Evolutionary conservation across 2,888 invertebrate genomes (phyloP), one percentile per base, ranked within the genome.

Genomic region (Chaetoderma sp.): DNA sequence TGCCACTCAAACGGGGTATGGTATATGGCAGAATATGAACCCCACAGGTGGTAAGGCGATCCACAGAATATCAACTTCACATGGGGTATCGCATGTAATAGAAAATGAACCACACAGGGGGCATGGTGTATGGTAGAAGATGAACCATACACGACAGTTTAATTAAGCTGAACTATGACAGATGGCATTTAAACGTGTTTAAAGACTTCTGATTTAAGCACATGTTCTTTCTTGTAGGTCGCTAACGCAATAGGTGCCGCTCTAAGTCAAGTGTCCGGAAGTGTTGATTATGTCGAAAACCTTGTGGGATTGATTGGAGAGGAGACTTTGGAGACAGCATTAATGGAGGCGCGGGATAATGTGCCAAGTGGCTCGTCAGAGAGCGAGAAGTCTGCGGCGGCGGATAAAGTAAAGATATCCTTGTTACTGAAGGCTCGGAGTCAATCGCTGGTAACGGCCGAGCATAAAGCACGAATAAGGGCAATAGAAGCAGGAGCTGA

Each of bases 181-280:
- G n/a, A n/a, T n/a, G n/a, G 39, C n/a, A n/a, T 36, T 10, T 36
- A 13, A 13, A 13, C 10, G 39, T 36, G 39, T 36, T 36, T 36
- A 13, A 36, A 10, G n/a, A 36, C 23, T 49, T 49, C 16, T 8
- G 6, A n/a, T n/a, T 49, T 49, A 25, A 21, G n/a, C n/a, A 18
- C 28, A n/a, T 36, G n/a, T n/a, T 18, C 28, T 52, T 18, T 52
- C 6, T 27, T 16, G 13, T 25, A 80, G 50, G 83, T 84, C 18
- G 84, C 84, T 4, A 85, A 85, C 71, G 84, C 85, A 4, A 77
- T 85, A 2, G 85, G 85, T 8, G 85, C 85, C 4, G 85, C 83
- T 1, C 69, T 84, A 1, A 79, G 83, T 58, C 82, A 84, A 60
- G 74, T 84, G 1, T 75, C 81, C 2, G 75, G 76, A 2, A 71